Evolutionary conservation across 2,888 invertebrate species (phyloP), one percentile per base, ranked within the genome.

Genomic region (Cylloceria caligata): DNA sequence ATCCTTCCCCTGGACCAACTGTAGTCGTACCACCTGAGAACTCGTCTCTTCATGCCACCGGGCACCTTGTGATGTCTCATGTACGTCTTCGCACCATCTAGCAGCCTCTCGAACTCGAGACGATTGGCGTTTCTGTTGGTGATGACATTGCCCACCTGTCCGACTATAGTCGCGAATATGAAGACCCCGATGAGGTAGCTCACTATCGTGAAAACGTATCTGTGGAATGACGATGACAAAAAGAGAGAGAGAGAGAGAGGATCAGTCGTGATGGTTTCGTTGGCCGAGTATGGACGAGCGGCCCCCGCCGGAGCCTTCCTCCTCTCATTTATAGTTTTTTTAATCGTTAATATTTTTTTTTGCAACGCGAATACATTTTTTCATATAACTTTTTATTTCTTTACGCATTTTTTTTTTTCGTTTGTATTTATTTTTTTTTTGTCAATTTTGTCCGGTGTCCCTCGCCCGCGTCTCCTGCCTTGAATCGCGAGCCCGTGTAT

Each of bases 41-140:
- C 99, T 24, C 99, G 94, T n/a, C 98, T 94, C 92, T 99, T 99
- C 97, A 99, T 98, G 19, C 98, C 98, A 45, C 97, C 97, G 5
- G 99, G 99, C 30, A 98, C 98, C 94, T 98, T 98, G 93, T 99
- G 99, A 93, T 98, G 98, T 87, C 98, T 94, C 99, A 99, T 99
- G 91, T 99, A 99, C 34, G 98, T 97, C 93, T 99, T 99, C 83
- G 99, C 99, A 75, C 98, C 98, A 92, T 99, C 99, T 91, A 99
- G 93, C 39, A 99, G 95, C 84, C 98, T 94, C 93, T 99, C 99
- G 90, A 99, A 99, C 94, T 99, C 99, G 89, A 98, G 94, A 68
- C 99, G 95, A 93, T 98, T 98, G 62, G 99, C 99, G 93, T 99
- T 99, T 88, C 98, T 95, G 93, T 99, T 99, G 69, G 98, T 98